phyloP scores from a whole-genome alignment of 1,140 invertebrate species.

The Penaeus japonicus region DNA sequence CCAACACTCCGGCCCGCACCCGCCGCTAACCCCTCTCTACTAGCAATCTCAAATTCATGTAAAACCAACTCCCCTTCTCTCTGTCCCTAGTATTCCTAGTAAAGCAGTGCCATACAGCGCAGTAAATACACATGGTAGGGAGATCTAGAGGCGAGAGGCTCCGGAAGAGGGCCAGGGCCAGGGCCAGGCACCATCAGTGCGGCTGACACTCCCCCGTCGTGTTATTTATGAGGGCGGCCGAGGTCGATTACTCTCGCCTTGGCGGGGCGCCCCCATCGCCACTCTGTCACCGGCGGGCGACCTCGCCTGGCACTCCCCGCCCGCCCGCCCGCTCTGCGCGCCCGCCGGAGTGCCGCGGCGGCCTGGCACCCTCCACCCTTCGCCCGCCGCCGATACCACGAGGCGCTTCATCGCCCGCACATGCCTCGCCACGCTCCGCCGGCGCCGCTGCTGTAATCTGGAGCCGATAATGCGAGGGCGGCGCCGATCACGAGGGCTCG shows the following conservation, averaged over 20 bases:
- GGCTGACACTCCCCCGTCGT: neutral
- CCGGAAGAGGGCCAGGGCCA: neutral
- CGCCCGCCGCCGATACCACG: no score
- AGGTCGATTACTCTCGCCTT: slow-evolving; percentile 12
- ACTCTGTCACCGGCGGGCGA: neutral
- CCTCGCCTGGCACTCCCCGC: neutral
- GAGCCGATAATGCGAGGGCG: no score
- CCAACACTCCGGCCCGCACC: neutral
- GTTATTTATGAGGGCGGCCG: neutral
- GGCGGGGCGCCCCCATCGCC: neutral
- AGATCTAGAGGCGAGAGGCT: neutral
- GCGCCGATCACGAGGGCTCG: no score
- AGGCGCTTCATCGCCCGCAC: no score
- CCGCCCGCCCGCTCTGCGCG: neutral
- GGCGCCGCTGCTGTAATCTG: no score
- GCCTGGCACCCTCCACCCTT: no score
- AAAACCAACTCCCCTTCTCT: slow-evolving; percentile 21
- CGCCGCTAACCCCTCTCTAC: neutral
- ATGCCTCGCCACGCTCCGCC: no score
- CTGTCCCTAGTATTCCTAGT: slow-evolving; percentile 30
- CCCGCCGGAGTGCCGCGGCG: no score
- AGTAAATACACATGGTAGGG: neutral
- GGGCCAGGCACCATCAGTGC: neutral
- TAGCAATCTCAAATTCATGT: neutral
- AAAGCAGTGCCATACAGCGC: slow-evolving; percentile 30